Base-by-base conservation (phyloP, 1,140 invertebrate species). In the Meloidogyne hapla region DNA sequence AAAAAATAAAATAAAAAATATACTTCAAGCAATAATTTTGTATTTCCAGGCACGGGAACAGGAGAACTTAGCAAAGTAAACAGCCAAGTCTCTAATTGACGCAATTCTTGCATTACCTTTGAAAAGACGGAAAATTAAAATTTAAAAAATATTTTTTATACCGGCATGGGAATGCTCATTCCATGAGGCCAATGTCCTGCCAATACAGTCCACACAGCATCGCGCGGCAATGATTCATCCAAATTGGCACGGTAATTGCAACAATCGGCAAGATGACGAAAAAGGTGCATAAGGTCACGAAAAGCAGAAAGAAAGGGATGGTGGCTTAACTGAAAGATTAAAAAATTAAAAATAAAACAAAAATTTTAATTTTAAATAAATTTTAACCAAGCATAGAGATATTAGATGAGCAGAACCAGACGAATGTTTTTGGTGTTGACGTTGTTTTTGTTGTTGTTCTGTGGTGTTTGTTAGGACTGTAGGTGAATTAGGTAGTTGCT, bases 241-340 rank as follows among this genome's bases (percentile, higher is more conserved):
- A 65, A 61, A 67, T 83, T 83, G 45, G 81, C 83, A 92, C 95
- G 76, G 23, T 70, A 65, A 69, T 89, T 98, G 94, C 94, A 97
- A 67, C 94, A 93, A 89, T 98, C 95, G 84, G 99, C 96, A 74
- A 99, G 90, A 86, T 93, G 93, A 88, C 95, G 94, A 80, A 99
- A 90, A 83, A 96, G 92, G 89, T 94, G 94, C 77, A 99, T 91
- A 90, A 95, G 96, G 89, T 98, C 94, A 75, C 96, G 92, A 90
- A 98, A 98, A 85, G 93, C 94, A 63, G 94, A 93, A 88, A 99
- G 96, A 89, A 99, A 98, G 48, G 96, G 95, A 91, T 99, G 96
- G 91, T 99, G 96, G 78, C 95, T 98, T 62, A 99, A 91, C 71
- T 81, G n/a, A n/a, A n/a, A n/a, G n/a, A n/a, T n/a, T n/a, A n/a